Evolutionary conservation across 2,797 vertebrate genomes (phyloP), one percentile per base, ranked within the genome.

Genomic region (Taeniopygia guttata): DNA sequence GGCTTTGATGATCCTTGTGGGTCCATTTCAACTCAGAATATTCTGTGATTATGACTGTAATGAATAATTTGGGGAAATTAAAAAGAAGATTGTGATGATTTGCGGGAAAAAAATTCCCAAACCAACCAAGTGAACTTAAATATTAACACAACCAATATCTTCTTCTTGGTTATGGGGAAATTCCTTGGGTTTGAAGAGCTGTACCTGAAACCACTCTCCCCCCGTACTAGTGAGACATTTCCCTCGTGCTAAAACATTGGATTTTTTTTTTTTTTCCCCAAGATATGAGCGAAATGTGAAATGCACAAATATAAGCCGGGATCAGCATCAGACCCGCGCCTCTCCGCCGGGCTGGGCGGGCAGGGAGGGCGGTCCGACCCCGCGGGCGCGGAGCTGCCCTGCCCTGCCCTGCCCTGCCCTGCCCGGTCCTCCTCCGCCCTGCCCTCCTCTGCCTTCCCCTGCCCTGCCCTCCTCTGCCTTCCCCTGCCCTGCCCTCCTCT

Each of bases 171-270:
- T 59, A 29, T 2, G 32, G 36, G 27, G 27, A 68, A 68, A 74
- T 19, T 15, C 30, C 27, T 60, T 11, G 2, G 9, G 16, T n/a
- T 13, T 16, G 23, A 36, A 36, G 36, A 29, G 16, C 46, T 30
- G 2, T 10, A 48, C n/a, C 78, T 46, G 46, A 34, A 58, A 62
- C 17, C 17, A 2, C 30, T 34, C 62, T 59, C 59, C 7, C 29
- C 8, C 16, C 5, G 0, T 4, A 30, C 18, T 4, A 54, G 10
- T 0, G 16, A 70, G 26, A 16, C 19, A 5, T 5, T 48, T 51
- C 32, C 16, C 46, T 43, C 27, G 3, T 14, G 11, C n/a, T 40
- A 32, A 60, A 72, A 34, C 3, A 62, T 12, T 9, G 25, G 5
- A 13, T 7, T 30, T 63, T 29, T 64, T 40, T 38, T 58, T 34